A percentile compares a stretch with the other conserved stretches of the same genome.
Conservation (phyloP, 2,797 vertebrate species). For the Neoniphon sammara region DNA sequence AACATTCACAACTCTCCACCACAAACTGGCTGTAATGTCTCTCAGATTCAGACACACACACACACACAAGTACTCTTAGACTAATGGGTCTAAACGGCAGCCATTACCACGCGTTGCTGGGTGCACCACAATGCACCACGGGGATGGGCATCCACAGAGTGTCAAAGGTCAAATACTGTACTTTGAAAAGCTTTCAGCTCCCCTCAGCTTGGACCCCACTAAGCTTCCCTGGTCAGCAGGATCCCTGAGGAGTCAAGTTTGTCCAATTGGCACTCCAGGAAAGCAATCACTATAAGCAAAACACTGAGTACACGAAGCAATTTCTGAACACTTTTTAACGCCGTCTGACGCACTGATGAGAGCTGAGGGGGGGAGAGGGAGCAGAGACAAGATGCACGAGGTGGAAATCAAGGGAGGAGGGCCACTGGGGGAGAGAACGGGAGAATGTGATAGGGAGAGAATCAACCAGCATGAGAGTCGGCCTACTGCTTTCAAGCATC, state of each 20-base stretch:
- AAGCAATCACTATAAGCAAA: constrained; percentile 34
- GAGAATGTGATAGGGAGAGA: not conserved
- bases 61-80: constrained; percentile 13
- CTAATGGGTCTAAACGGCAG: constrained; percentile 35
- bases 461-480: constrained; percentile 1
- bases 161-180: constrained; percentile 47
- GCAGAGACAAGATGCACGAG: not conserved
- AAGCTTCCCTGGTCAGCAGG: constrained; percentile 27
- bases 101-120: constrained; percentile 29
- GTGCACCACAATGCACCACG: constrained; percentile 13
- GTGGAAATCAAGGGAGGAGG: not conserved
- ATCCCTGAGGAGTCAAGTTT: constrained; percentile 20
- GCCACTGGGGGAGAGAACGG: not conserved
- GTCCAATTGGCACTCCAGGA: not conserved
- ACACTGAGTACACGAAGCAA: not conserved
- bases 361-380: not conserved
- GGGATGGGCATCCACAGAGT: constrained; percentile 16
- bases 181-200: constrained; percentile 55
- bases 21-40: constrained; percentile 6
- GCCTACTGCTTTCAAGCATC: not conserved
- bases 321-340: not conserved
- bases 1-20: constrained; percentile 4
- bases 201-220: constrained; percentile 8
- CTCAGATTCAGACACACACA: not conserved
- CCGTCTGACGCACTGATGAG: not conserved